Evolutionary conservation across 2,113 vertebrate species (phyloP).

Genomic region (Barnardius zonarius): DNA sequence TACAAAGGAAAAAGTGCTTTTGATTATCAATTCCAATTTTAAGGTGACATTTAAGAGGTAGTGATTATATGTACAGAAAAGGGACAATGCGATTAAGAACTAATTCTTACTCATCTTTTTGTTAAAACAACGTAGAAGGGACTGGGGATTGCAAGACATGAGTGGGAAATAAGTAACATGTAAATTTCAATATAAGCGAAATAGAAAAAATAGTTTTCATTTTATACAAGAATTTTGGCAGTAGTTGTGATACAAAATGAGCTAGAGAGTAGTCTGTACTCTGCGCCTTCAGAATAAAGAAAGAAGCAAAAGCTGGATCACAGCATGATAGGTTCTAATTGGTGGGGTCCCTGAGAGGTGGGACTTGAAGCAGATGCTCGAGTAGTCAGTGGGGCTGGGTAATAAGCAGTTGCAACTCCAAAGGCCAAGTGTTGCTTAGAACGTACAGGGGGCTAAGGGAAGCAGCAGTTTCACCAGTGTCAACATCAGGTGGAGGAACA

Average conservation of each 20-base stretch:
- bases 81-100: neutral
- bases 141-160: neutral
- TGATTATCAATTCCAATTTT: neutral
- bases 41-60: neutral
- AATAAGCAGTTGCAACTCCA: neutral
- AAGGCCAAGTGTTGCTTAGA: neutral
- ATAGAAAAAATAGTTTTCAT: neutral
- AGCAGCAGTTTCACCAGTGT: neutral
- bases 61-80: neutral
- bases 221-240: neutral
- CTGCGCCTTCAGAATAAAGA: neutral
- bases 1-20: neutral
- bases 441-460: accelerated
- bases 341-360: neutral
- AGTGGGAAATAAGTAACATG: neutral
- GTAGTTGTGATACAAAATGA: neutral
- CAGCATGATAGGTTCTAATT: neutral
- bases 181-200: neutral
- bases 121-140: neutral
- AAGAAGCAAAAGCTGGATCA: neutral
- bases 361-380: neutral
- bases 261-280: neutral
- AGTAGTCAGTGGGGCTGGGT: neutral
- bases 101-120: neutral
- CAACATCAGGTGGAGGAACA: neutral